These are phyloP conservation scores for Cyclura pinguis DNA, from an alignment of 2,797 vertebrate species.

Conservation along the genomic window DNA sequence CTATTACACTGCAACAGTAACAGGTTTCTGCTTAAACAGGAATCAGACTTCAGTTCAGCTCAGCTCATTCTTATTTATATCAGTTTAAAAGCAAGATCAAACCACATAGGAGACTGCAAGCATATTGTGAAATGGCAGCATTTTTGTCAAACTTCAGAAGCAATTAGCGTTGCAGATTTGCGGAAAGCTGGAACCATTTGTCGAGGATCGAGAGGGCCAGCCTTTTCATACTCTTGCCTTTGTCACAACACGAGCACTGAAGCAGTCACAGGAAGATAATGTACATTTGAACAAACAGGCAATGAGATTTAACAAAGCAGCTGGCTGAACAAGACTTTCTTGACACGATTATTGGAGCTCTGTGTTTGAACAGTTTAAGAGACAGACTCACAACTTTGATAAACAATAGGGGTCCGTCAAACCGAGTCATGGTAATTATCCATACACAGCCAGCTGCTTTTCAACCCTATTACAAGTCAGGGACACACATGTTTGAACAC, in stretches of 20 bases:
- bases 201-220: not conserved
- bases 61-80: constrained; percentile 40
- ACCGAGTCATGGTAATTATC: constrained; percentile 66
- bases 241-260: constrained; percentile 2
- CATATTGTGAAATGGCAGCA: constrained; percentile 14
- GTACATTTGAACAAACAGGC: constrained; percentile 46
- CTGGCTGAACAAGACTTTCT: constrained; percentile 55
- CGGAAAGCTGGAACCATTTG: constrained; percentile 14
- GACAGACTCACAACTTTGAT: constrained; percentile 50
- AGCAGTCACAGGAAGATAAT: constrained; percentile 39
- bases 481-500: constrained; percentile 24
- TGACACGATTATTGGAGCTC: constrained; percentile 45
- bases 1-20: constrained; percentile 13
- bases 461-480: constrained; percentile 45
- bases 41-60: constrained; percentile 12
- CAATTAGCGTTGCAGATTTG: constrained; percentile 15
- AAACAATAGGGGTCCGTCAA: constrained; percentile 47
- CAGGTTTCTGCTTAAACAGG: not conserved
- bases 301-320: constrained; percentile 54
- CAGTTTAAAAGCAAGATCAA: constrained; percentile 44
- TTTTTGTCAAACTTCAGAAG: constrained; percentile 28
- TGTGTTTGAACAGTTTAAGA: constrained; percentile 56
- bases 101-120: constrained; percentile 16
- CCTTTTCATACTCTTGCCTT: constrained; percentile 31
- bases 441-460: constrained; percentile 55